Base-by-base conservation (phyloP, 1,140 invertebrate genomes). In the Bombus superbus region DNA sequence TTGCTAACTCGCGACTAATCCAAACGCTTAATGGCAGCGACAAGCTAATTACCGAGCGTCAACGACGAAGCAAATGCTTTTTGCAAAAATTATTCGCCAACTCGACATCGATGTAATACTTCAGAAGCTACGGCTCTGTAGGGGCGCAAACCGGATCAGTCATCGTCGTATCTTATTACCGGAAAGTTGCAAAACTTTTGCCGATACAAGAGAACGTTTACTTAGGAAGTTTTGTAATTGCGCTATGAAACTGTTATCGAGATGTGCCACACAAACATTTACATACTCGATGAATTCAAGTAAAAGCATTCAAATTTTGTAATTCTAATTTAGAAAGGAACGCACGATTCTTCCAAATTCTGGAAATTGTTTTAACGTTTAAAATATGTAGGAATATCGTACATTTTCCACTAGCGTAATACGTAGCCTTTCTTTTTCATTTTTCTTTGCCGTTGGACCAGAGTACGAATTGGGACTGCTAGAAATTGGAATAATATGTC, bases 401-500 rank as follows among this genome's bases (percentile, higher is more conserved):
- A 53, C 47, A 53, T 53, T 53, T 53, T 53, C 47, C 22, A 22
- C 5, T 3, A 71, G 11, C 13, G 2, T 62, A 62, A 62, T n/a
- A 5, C 28, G 10, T 62, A 62, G 28, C 2, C 59, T 28, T 62
- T 13, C 28, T n/a, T 62, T n/a, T 59, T 11, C 11, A 11, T 62
- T n/a, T 28, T 62, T 62, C 59, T 62, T n/a, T 62, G 28, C n/a
- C 28, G 28, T 28, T 13, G 59, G 11, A n/a, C 11, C 28, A 28
- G 38, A n/a, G 25, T 25, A 38, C 38, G 18, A 42, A 32, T n/a
- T 40, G 69, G 22, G 47, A 81, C 74, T 32, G 71, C 71, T 64
- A 42, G 25, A 82, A 74, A 82, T 47, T 74, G 71, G 28, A 38
- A 82, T 74, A 47, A 82, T 74, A 47, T 42, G 53, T 32, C 72